A percentile compares a stretch with the other conserved stretches of the same genome.
phyloP scores from a whole-genome alignment of 2,797 vertebrate genomes.

The Rhabdomys pumilio region DNA sequence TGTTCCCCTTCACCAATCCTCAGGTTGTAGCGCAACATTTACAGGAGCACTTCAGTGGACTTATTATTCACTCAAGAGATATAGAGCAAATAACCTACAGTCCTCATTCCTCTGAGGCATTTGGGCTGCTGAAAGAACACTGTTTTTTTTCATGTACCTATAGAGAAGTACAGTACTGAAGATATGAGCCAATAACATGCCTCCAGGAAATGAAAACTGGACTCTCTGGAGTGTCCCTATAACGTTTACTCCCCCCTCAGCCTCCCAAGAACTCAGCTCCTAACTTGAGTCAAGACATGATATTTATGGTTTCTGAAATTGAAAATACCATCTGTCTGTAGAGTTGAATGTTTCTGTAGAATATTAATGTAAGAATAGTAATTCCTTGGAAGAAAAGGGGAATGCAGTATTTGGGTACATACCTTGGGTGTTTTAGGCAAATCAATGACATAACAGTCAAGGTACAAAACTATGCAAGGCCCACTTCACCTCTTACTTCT shows the following conservation, averaged over 20 bases:
- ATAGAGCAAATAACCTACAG: not conserved
- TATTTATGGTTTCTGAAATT: not conserved
- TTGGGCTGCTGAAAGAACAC: not conserved
- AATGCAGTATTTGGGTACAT: not conserved
- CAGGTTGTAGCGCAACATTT: not conserved
- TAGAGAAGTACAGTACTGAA: not conserved
- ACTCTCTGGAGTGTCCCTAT: not conserved
- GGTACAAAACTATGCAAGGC: not conserved
- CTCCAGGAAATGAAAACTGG: not conserved
- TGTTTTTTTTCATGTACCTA: not conserved
- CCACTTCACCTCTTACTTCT: constrained; percentile 33
- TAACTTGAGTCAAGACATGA: not conserved
- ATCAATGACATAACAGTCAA: not conserved
- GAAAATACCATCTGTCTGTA: not conserved
- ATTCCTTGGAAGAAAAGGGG: not conserved
- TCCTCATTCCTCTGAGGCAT: not conserved
- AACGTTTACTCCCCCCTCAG: not conserved
- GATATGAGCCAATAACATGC: not conserved
- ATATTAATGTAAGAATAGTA: constrained; percentile 19
- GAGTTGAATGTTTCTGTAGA: not conserved
- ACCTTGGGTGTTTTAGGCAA: not conserved
- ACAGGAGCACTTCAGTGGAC: not conserved
- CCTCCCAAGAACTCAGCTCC: not conserved
- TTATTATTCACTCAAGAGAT: not conserved
- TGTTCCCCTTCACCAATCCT: not conserved